Conservation (phyloP, 2,113 vertebrate species). For the Cnemophilus loriae region DNA sequence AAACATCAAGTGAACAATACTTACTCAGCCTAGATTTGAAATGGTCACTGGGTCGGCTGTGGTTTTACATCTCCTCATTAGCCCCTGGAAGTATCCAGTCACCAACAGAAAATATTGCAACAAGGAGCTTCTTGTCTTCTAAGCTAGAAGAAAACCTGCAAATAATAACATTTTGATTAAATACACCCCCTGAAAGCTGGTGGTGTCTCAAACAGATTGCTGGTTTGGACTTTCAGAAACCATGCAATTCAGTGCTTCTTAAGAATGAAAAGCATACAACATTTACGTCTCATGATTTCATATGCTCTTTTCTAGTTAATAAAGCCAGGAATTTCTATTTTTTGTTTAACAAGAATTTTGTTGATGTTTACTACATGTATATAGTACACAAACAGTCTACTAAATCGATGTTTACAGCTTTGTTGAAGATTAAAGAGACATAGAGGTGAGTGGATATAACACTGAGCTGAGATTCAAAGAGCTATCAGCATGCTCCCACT, state of each 20-base stretch:
- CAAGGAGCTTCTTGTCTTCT: neutral
- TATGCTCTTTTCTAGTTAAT: neutral
- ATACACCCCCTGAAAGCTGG: neutral
- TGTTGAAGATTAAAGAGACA: neutral
- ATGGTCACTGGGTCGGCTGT: neutral
- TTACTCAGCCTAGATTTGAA: neutral
- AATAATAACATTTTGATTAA: neutral
- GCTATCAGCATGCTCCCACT: neutral
- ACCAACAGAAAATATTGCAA: neutral
- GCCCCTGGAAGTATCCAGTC: neutral
- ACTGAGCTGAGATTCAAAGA: neutral
- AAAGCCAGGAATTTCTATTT: neutral
- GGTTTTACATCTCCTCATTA: neutral
- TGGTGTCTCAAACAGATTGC: neutral
- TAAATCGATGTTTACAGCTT: neutral
- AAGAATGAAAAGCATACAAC: neutral
- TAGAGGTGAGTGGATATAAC: neutral
- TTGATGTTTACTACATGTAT: neutral
- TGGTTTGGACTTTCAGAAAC: neutral
- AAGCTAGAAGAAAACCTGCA: neutral
- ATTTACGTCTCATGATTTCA: neutral
- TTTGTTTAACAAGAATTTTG: neutral
- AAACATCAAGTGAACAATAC: neutral
- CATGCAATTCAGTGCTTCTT: neutral
- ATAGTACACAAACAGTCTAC: neutral